Evolutionary conservation across 2,113 vertebrate species (phyloP).

Genomic region (Rattus rattus): DNA sequence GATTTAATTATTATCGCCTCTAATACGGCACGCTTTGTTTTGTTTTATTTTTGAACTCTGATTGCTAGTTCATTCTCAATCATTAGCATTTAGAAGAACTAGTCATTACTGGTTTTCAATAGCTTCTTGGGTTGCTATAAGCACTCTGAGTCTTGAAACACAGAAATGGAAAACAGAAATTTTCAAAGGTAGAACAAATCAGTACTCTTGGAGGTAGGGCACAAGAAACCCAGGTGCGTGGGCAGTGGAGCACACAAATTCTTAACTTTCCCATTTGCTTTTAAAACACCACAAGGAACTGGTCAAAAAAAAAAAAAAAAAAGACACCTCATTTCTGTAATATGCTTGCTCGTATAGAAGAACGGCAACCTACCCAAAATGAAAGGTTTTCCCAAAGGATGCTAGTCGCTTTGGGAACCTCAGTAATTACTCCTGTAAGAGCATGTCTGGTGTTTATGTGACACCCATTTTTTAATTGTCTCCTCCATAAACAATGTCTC

Average conservation of each 20-base stretch:
- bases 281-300: conserved; percentile 70
- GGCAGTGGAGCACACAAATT: conserved; percentile 65
- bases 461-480: conserved; percentile 82
- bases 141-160: conserved; percentile 71
- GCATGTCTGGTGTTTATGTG: conserved; percentile 62
- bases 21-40: conserved; percentile 76
- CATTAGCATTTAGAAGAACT: conserved; percentile 81
- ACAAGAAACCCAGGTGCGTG: conserved; percentile 51
- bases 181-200: conserved; percentile 72
- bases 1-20: conserved; percentile 82
- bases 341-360: conserved; percentile 73
- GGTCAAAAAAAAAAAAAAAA: neutral
- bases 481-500: conserved; percentile 73
- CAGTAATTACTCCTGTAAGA: conserved; percentile 61
- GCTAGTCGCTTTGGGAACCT: conserved; percentile 67
- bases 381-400: conserved; percentile 70
- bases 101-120: conserved; percentile 80
- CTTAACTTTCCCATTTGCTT: conserved; percentile 81
- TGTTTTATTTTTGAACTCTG: conserved; percentile 80
- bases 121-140: conserved; percentile 74
- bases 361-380: conserved; percentile 63
- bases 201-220: conserved; percentile 37
- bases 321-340: conserved; percentile 75
- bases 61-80: conserved; percentile 81
- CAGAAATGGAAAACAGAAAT: conserved; percentile 73